Evolutionary conservation across 2,888 invertebrate species (phyloP), one percentile per base, ranked within the genome.

Genomic region (Scaptomyza cyrtandrae): DNA sequence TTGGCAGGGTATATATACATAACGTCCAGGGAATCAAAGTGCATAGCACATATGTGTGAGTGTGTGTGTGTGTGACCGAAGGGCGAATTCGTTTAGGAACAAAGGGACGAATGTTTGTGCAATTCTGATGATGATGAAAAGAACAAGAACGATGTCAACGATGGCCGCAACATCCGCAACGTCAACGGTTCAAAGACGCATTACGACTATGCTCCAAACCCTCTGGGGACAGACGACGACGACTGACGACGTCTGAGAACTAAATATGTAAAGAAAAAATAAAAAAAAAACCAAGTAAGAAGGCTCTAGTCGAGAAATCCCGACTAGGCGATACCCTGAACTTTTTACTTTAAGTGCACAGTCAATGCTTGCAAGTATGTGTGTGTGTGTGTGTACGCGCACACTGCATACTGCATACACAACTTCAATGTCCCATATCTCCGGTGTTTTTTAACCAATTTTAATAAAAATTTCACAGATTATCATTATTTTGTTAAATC

Each of bases 121-220:
- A 35, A 35, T 13, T 5, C 37, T 37, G 37, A 61, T 59, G 66
- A 52, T 77, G 86, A 71, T 82, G 85, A 86, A 73, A 69, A 70
- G 65, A 67, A 67, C 66, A 83, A 73, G 58, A 60, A 55, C 49
- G 58, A 48, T 58, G 52, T 27, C 24, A 46, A 33, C 44, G 35
- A 27, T 33, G 44, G 31, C 37, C 49, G 19, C 49, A 50, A 48
- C 45, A 49, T 31, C 56, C 3, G 5, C 24, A 70, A 74, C 50
- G 66, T 67, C 64, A 71, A 71, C 73, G 78, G 71, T 61, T 80
- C 78, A 86, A 78, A 86, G 78, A 73, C 76, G 78, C 84, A 86
- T 86, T 86, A 86, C 78, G 79, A 71, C 75, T 73, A 76, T 75
- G 78, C 63, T 68, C 62, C 46, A 64, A 54, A 62, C 70, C 68